These are phyloP conservation scores for Allophyes oxyacanthae DNA, from an alignment of 2,888 invertebrate genomes.

Conservation along the genomic window DNA sequence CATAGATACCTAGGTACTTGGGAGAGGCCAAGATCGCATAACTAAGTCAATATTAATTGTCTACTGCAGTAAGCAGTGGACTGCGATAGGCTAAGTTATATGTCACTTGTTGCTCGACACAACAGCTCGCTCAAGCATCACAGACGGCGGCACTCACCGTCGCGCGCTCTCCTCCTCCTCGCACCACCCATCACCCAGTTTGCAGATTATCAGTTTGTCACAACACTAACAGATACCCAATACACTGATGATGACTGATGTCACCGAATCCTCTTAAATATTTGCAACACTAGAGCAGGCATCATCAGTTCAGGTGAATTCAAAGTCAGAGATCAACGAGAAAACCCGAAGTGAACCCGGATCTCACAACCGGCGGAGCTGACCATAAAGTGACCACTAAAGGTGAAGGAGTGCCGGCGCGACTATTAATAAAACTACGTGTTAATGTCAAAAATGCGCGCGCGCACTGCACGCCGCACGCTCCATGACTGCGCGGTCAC, in stretches of 20 bases:
- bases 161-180: background rate
- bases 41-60: too few species aligned
- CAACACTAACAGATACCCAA: slow-evolving; percentile 4
- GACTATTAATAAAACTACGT: slow-evolving; percentile 6
- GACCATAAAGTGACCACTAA: slow-evolving; percentile 6
- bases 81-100: too few species aligned
- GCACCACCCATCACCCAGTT: background rate
- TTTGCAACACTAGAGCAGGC: background rate
- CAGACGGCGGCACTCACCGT: background rate
- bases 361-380: slow-evolving; percentile 1
- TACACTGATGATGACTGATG: slow-evolving; percentile 1
- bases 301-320: background rate
- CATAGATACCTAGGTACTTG: too few species aligned
- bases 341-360: background rate
- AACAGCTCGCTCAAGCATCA: background rate
- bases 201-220: background rate
- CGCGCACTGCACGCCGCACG: slow-evolving; percentile 3
- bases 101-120: too few species aligned
- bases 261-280: background rate
- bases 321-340: too few species aligned
- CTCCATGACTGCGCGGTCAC: background rate
- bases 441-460: slow-evolving; percentile 3
- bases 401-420: slow-evolving; percentile 1
- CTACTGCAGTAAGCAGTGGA: too few species aligned
- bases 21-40: too few species aligned